These are phyloP conservation scores for Ennomos quercinarius DNA, from an alignment of 2,888 invertebrate species.

Conservation along the genomic window DNA sequence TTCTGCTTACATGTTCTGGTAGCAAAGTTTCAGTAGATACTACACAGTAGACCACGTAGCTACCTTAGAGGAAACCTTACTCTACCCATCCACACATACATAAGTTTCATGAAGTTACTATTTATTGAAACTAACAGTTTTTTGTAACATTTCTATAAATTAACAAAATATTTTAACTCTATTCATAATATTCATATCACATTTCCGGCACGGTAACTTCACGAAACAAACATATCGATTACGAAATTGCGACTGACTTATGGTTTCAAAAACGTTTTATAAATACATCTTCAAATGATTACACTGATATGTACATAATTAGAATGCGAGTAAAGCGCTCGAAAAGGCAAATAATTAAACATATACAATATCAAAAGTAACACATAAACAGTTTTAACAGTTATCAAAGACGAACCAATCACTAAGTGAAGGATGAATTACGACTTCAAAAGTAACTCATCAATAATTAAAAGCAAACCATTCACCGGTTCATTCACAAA, in stretches of 20 bases:
- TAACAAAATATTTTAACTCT: neutral
- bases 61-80: slow-evolving; percentile 3
- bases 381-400: no score
- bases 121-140: neutral
- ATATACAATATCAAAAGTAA: no score
- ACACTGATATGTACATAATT: no score
- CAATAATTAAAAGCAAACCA: no score
- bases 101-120: slow-evolving; percentile 21
- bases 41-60: slow-evolving; percentile 16
- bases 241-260: slow-evolving; percentile 27
- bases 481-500: neutral
- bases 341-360: no score
- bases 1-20: slow-evolving; percentile 16
- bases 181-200: neutral
- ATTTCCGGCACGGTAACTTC: slow-evolving; percentile 12
- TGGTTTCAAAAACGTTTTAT: neutral
- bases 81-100: slow-evolving; percentile 17
- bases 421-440: no score
- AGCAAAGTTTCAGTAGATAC: slow-evolving; percentile 6
- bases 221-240: slow-evolving; percentile 15
- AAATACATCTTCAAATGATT: no score
- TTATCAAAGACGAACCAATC: no score
- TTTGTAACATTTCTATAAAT: neutral
- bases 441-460: no score
- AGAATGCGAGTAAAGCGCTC: no score